Percentiles rank a stretch among this genome's conserved stretches.
phyloP scores from a whole-genome alignment of 2,797 vertebrate species.

The Tamandua tetradactyla region DNA sequence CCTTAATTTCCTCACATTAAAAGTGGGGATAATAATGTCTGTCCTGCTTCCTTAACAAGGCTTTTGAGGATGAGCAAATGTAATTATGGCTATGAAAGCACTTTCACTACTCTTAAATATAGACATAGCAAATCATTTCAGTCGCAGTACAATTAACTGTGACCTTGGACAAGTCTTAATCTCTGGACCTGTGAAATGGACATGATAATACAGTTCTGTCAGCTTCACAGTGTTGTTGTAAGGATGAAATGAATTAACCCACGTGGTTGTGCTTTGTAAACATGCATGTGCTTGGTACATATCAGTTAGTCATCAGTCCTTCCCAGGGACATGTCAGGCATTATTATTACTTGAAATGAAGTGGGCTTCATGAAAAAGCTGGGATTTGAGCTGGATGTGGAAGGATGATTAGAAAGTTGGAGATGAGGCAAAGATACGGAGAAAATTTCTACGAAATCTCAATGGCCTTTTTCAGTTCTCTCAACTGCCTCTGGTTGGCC shows the following conservation, averaged over 20 bases:
- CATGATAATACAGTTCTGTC: too few relatives aligned
- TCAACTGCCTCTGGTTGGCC: background rate
- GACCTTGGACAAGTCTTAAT: background rate
- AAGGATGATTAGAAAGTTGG: too few relatives aligned
- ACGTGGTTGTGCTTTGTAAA: background rate
- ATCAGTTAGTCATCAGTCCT: background rate
- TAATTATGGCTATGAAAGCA: background rate
- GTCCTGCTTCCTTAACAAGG: background rate
- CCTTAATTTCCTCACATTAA: conserved; percentile 23
- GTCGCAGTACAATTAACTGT: background rate
- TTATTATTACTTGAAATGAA: background rate
- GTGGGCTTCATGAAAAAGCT: background rate
- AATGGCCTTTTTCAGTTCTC: background rate
- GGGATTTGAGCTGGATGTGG: background rate
- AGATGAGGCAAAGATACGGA: background rate
- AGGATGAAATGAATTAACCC: background rate
- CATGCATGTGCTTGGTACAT: accelerated
- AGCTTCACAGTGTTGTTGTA: background rate
- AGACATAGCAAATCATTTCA: background rate
- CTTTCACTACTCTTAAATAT: background rate
- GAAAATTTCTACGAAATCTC: background rate
- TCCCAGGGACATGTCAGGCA: background rate
- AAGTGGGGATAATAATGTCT: background rate
- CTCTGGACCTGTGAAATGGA: background rate
- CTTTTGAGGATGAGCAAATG: conserved; percentile 1